Evolutionary conservation across 1,140 invertebrate species (phyloP).

Genomic region (Meloidogyne floridensis): DNA sequence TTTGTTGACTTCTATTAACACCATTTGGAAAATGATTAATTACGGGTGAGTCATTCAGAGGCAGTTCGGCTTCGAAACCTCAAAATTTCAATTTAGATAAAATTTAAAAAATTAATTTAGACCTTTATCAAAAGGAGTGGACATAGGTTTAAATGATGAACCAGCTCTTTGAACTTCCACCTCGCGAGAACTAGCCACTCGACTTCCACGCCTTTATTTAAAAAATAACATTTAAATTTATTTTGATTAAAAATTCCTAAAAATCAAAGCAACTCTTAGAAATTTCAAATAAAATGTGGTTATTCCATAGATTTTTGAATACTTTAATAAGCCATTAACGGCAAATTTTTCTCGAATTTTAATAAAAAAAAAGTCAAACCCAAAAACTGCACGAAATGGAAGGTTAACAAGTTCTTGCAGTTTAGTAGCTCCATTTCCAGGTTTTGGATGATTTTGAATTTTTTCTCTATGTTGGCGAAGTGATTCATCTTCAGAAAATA

Average conservation of each 20-base stretch:
- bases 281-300: no score
- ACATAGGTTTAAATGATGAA: neutral
- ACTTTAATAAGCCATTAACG: no score
- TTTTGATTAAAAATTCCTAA: no score
- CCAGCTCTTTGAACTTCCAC: conserved; percentile 21
- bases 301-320: no score
- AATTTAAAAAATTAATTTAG: neutral
- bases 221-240: no score
- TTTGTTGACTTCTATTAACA: neutral
- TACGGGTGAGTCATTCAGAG: neutral
- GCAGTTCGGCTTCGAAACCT: neutral
- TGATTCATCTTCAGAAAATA: neutral
- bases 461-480: neutral
- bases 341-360: no score
- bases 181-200: neutral
- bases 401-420: neutral
- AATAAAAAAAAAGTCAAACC: neutral
- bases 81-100: neutral
- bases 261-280: no score
- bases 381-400: neutral
- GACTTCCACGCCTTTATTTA: neutral
- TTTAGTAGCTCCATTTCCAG: neutral
- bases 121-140: conserved; percentile 12
- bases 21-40: neutral
- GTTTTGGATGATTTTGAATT: neutral